Percentiles rank a stretch among this genome's conserved stretches.
Conservation (phyloP, 2,888 invertebrate genomes). For the Bugula neritina region DNA sequence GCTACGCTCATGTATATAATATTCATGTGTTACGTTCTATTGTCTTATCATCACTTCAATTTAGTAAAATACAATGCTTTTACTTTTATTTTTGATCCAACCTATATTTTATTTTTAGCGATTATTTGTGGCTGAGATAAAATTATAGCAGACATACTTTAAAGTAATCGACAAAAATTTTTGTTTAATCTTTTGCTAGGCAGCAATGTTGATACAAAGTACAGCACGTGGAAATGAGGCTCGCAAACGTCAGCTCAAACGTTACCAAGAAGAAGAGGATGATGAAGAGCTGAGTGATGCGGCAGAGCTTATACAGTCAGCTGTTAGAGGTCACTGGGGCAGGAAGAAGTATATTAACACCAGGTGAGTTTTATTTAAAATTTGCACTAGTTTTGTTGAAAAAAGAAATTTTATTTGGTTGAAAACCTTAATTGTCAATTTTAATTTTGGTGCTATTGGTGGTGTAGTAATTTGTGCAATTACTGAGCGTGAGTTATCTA, state of each 20-base stretch:
- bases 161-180: too few species aligned
- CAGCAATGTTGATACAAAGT: constrained; percentile 18
- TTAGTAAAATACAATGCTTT: too few species aligned
- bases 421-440: not conserved
- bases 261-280: constrained; percentile 18
- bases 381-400: not conserved
- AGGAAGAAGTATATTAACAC: constrained; percentile 33
- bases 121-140: too few species aligned
- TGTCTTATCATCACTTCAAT: too few species aligned
- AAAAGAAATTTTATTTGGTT: too few species aligned
- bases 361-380: not conserved
- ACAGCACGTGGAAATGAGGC: constrained; percentile 13
- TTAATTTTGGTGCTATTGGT: not conserved
- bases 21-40: too few species aligned
- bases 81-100: too few species aligned
- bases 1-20: too few species aligned
- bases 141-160: too few species aligned
- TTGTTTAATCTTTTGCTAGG: not conserved
- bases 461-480: too few species aligned
- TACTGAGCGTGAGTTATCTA: too few species aligned
- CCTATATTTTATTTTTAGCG: too few species aligned
- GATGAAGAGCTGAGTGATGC: constrained; percentile 34
- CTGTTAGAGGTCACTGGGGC: constrained; percentile 39
- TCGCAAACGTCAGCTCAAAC: constrained; percentile 1
- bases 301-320: constrained; percentile 39